Evolutionary conservation across 2,888 invertebrate genomes (phyloP).

Genomic region (Ecdyonurus torrentis): DNA sequence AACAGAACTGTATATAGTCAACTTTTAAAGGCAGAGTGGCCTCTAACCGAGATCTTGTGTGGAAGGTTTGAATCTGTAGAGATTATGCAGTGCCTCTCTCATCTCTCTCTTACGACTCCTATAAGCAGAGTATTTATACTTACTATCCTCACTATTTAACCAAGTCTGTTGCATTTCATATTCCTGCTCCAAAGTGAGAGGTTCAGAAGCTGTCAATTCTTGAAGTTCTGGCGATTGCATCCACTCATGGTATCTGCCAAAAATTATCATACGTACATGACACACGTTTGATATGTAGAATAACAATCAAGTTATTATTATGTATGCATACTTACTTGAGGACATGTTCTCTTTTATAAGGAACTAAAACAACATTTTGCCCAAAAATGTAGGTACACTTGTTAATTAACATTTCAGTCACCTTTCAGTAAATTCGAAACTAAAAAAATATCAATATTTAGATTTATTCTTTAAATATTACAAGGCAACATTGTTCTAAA

Average conservation of each 20-base stretch:
- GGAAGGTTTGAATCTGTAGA: too few species aligned
- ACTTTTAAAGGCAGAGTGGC: too few species aligned
- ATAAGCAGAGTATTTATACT: constrained; percentile 17
- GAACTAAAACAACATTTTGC: not conserved
- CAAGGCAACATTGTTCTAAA: too few species aligned
- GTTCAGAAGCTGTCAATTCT: constrained; percentile 75
- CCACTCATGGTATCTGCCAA: constrained; percentile 74
- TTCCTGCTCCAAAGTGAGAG: constrained; percentile 68
- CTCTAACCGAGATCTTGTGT: too few species aligned
- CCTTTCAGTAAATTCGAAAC: too few species aligned
- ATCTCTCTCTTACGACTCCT: too few species aligned
- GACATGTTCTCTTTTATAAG: not conserved
- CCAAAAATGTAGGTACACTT: not conserved
- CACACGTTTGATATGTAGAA: not conserved
- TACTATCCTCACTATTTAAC: constrained; percentile 75
- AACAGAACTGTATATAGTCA: not conserved
- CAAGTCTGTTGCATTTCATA: constrained; percentile 84
- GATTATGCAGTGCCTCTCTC: too few species aligned
- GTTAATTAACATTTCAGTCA: not conserved
- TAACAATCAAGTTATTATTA: not conserved
- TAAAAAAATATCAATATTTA: too few species aligned
- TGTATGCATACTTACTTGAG: not conserved
- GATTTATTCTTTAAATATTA: too few species aligned
- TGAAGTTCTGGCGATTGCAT: constrained; percentile 76
- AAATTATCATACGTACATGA: constrained; percentile 4